These are phyloP conservation scores for Luperina testacea DNA, from an alignment of 2,888 invertebrate species.

Conservation along the genomic window DNA sequence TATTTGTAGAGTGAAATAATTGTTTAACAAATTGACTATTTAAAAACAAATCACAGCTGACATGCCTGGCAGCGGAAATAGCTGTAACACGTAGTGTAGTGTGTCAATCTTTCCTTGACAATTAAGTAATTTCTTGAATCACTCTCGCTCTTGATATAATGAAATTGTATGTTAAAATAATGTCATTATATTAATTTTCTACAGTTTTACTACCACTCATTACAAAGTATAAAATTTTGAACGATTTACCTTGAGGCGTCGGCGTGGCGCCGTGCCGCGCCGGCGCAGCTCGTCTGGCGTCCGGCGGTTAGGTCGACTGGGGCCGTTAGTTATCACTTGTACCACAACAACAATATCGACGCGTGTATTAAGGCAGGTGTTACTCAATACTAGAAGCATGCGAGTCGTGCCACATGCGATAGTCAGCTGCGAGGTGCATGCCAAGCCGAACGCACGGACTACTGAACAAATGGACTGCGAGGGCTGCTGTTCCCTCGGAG, in stretches of 20 bases:
- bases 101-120: background rate
- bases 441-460: background rate
- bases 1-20: background rate
- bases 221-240: constrained; percentile 20
- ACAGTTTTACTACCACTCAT: background rate
- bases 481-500: background rate
- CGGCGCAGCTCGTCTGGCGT: background rate
- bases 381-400: constrained; percentile 53
- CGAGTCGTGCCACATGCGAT: constrained; percentile 50
- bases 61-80: background rate
- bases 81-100: background rate
- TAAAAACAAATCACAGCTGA: background rate
- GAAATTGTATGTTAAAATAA: background rate
- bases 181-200: background rate
- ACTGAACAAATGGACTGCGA: constrained; percentile 2
- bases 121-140: background rate
- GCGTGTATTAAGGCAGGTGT: constrained; percentile 64
- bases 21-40: background rate
- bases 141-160: background rate
- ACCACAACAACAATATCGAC: constrained; percentile 71
- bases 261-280: background rate
- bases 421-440: constrained; percentile 5
- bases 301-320: constrained; percentile 1
- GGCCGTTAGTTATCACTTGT: constrained; percentile 78
- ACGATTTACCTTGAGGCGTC: constrained; percentile 41